Evolutionary conservation across 2,888 invertebrate genomes (phyloP).

Genomic region (Panopea generosa): DNA sequence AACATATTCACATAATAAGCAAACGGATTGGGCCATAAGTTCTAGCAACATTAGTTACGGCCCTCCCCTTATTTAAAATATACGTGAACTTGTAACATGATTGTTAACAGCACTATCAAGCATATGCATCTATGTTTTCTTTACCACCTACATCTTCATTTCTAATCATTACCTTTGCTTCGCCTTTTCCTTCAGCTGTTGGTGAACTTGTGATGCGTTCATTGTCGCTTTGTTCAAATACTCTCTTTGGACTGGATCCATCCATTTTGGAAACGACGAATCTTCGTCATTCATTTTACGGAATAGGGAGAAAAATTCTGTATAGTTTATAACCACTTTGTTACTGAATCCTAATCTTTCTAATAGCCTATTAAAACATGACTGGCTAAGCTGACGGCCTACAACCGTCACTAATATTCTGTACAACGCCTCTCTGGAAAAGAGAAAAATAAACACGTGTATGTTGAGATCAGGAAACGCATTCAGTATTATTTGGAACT

Average conservation of each 20-base stretch:
- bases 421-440: conserved; percentile 81
- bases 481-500: conserved; percentile 1
- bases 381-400: conserved; percentile 73
- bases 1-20: too few relatives aligned
- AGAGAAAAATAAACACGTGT: background rate
- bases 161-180: conserved; percentile 77
- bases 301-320: conserved; percentile 83
- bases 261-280: conserved; percentile 79
- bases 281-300: conserved; percentile 73
- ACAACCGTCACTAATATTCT: conserved; percentile 80
- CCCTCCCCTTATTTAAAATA: too few relatives aligned
- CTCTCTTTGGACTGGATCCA: conserved; percentile 82
- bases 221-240: conserved; percentile 75
- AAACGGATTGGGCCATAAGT: too few relatives aligned
- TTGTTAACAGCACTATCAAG: too few relatives aligned
- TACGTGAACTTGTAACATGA: too few relatives aligned
- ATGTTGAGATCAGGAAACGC: background rate
- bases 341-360: conserved; percentile 79
- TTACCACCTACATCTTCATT: too few relatives aligned
- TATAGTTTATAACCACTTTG: conserved; percentile 77
- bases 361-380: conserved; percentile 75
- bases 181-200: conserved; percentile 82
- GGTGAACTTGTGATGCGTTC: conserved; percentile 81
- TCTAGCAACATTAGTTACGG: too few relatives aligned
- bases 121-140: too few relatives aligned